These are phyloP conservation scores for Dermatemys mawii DNA, from an alignment of 2,113 vertebrate species.

Conservation along the genomic window DNA sequence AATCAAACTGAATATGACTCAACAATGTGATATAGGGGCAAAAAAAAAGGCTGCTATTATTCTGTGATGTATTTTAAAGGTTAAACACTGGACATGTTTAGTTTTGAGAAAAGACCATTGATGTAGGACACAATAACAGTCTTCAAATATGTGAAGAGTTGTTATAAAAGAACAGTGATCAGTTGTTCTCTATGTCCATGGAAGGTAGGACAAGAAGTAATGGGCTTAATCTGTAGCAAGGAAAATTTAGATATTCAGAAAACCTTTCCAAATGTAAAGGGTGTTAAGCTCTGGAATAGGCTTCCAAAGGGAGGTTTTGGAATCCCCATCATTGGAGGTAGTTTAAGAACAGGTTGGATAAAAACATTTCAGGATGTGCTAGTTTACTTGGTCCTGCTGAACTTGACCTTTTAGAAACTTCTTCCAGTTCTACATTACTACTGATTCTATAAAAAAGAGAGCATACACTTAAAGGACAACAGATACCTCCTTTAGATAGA, in stretches of 20 bases:
- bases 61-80: not conserved
- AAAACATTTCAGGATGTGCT: not conserved
- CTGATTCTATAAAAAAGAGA: not conserved
- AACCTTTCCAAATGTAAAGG: too few species aligned
- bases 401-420: not conserved
- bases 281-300: too few species aligned
- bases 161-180: not conserved
- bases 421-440: not conserved
- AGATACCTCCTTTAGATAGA: not conserved
- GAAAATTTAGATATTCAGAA: too few species aligned
- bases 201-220: too few species aligned
- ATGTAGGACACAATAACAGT: not conserved
- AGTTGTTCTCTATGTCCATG: too few species aligned
- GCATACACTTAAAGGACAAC: not conserved
- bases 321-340: not conserved
- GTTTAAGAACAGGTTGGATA: not conserved
- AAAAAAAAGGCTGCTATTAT: not conserved
- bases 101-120: not conserved
- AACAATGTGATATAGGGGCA: not conserved
- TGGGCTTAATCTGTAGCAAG: too few species aligned
- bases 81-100: not conserved
- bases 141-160: not conserved
- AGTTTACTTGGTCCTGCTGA: not conserved
- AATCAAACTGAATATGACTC: not conserved
- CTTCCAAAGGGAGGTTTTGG: too few species aligned